phyloP scores from a whole-genome alignment of 2,888 invertebrate genomes.

The Microctonus brassicae region DNA sequence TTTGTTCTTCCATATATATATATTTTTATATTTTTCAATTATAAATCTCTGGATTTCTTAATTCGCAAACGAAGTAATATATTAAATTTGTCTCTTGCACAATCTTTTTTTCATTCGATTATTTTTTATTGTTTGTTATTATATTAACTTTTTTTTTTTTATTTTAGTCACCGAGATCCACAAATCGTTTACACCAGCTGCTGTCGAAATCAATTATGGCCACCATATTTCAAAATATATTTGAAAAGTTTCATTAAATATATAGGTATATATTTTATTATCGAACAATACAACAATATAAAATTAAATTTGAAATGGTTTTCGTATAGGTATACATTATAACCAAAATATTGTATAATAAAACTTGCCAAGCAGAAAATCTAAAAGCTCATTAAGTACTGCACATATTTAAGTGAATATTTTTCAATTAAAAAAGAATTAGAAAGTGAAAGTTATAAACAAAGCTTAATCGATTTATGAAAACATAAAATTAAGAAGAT shows the following conservation, averaged over 20 bases:
- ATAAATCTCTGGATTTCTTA: background rate
- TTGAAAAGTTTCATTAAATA: constrained; percentile 23
- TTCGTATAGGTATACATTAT: too few species aligned
- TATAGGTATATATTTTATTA: background rate
- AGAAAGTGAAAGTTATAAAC: background rate
- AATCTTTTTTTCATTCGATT: background rate
- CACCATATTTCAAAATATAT: constrained; percentile 20
- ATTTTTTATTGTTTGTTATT: background rate
- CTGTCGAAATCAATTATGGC: constrained; percentile 6
- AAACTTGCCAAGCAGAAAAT: constrained; percentile 5
- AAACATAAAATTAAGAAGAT: background rate
- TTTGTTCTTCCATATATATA: too few species aligned
- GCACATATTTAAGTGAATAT: background rate
- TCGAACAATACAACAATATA: constrained; percentile 7
- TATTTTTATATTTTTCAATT: background rate
- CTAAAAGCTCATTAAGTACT: background rate
- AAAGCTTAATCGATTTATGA: background rate
- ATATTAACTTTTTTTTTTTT: too few species aligned
- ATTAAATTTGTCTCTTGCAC: background rate
- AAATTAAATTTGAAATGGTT: constrained; percentile 1
- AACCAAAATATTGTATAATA: constrained; percentile 12
- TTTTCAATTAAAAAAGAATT: background rate
- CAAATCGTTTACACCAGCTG: constrained; percentile 9
- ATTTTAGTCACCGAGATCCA: background rate
- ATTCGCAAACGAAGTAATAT: background rate